phyloP scores from a whole-genome alignment of 2,113 vertebrate genomes.

The Epinephelus moara region DNA sequence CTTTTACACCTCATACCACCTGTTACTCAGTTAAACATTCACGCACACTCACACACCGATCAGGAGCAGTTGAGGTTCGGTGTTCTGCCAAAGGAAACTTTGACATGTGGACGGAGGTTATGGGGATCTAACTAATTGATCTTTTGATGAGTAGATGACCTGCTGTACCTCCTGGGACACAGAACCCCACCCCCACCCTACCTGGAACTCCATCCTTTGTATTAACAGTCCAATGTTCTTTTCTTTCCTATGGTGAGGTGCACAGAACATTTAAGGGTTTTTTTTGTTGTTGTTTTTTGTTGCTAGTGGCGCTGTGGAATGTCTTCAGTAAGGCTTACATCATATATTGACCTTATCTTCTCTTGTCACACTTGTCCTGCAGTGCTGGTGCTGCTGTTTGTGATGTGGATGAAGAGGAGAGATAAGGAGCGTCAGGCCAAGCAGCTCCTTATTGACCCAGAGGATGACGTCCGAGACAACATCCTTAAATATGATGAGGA shows the following conservation, averaged over 20 bases:
- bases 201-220: too few species aligned
- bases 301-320: too few species aligned
- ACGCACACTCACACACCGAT: too few species aligned
- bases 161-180: too few species aligned
- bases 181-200: too few species aligned
- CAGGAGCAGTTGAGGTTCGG: too few species aligned
- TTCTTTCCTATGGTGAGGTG: neutral
- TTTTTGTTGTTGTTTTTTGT: neutral
- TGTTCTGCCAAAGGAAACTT: too few species aligned
- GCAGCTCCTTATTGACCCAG: constrained; percentile 97
- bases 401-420: constrained; percentile 98
- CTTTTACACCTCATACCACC: too few species aligned
- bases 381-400: constrained; percentile 96
- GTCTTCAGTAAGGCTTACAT: neutral
- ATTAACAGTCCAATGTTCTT: neutral
- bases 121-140: too few species aligned
- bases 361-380: constrained; percentile 2
- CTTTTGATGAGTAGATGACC: too few species aligned
- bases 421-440: constrained; percentile 98
- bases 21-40: too few species aligned
- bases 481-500: constrained; percentile 98
- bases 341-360: neutral
- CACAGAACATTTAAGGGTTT: neutral
- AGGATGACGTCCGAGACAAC: constrained; percentile 97
- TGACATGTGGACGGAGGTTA: too few species aligned